Evolutionary conservation across 2,113 vertebrate genomes (phyloP).

Genomic region (Hystrix brachyura): DNA sequence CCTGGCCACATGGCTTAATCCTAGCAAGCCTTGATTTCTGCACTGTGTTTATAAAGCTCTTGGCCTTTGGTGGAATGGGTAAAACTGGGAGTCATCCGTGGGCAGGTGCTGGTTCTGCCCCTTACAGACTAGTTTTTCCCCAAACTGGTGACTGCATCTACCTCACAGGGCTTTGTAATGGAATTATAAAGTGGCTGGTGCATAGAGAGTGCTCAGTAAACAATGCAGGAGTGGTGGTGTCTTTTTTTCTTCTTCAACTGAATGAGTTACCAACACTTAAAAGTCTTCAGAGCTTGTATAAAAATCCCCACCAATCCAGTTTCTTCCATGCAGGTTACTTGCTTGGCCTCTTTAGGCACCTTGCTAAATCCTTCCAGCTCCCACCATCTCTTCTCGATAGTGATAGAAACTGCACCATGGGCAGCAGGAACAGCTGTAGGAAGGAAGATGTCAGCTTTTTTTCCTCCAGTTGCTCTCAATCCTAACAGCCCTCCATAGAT

Average conservation of each 20-base stretch:
- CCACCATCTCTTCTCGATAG: neutral
- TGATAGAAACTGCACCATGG: rapidly evolving
- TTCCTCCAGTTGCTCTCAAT: neutral
- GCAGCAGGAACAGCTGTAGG: neutral
- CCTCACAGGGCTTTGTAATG: neutral
- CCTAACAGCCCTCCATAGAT: neutral
- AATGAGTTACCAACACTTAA: neutral
- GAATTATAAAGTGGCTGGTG: neutral
- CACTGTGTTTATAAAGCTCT: neutral
- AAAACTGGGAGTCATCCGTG: neutral
- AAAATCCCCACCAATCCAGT: neutral
- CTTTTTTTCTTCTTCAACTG: neutral
- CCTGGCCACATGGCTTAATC: neutral
- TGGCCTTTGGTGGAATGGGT: neutral
- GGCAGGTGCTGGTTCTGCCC: neutral
- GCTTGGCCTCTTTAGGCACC: neutral
- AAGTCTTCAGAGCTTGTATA: neutral
- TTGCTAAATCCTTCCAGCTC: neutral
- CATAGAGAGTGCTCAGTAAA: neutral
- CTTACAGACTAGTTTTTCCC: neutral
- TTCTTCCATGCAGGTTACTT: neutral
- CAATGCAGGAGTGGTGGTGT: neutral
- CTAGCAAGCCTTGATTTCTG: neutral
- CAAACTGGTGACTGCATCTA: neutral
- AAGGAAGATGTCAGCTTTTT: neutral